A percentile compares a stretch with the other conserved stretches of the same genome.
phyloP scores from a whole-genome alignment of 2,888 invertebrate genomes.

The Pyrochroa serraticornis region DNA sequence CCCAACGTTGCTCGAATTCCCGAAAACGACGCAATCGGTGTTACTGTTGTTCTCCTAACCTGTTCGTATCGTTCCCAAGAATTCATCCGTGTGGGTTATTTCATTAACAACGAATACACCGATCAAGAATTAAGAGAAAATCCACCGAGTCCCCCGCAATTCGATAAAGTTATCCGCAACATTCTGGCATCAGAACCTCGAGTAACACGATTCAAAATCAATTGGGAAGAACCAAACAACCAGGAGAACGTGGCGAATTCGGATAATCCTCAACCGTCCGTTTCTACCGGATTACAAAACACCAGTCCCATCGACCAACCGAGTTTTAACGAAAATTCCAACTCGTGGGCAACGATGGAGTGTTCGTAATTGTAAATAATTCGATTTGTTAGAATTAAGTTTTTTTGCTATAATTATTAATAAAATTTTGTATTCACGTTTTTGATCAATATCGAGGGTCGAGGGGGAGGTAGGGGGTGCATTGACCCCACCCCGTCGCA shows the following conservation, averaged over 20 bases:
- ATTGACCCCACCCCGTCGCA: background rate
- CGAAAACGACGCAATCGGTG: conserved; percentile 95
- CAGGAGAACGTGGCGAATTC: conserved; percentile 54
- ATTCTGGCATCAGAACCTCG: conserved; percentile 89
- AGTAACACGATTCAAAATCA: conserved; percentile 96
- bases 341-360: conserved; percentile 69
- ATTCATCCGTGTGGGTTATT: conserved; percentile 97
- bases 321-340: conserved; percentile 67
- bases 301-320: conserved; percentile 57
- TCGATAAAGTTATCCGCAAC: conserved; percentile 86
- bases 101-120: conserved; percentile 96
- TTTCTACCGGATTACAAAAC: conserved; percentile 52
- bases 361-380: conserved; percentile 50
- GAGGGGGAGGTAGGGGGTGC: conserved; percentile 10
- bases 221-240: conserved; percentile 82
- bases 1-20: conserved; percentile 95
- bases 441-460: conserved; percentile 18
- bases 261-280: background rate
- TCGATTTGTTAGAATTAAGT: conserved; percentile 1
- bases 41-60: conserved; percentile 94
- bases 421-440: conserved; percentile 21
- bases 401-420: conserved; percentile 13
- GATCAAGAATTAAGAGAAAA: conserved; percentile 93
- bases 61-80: conserved; percentile 91
- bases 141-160: conserved; percentile 89